phyloP scores from a whole-genome alignment of 2,888 invertebrate genomes.

The Cosmopolites sordidus region DNA sequence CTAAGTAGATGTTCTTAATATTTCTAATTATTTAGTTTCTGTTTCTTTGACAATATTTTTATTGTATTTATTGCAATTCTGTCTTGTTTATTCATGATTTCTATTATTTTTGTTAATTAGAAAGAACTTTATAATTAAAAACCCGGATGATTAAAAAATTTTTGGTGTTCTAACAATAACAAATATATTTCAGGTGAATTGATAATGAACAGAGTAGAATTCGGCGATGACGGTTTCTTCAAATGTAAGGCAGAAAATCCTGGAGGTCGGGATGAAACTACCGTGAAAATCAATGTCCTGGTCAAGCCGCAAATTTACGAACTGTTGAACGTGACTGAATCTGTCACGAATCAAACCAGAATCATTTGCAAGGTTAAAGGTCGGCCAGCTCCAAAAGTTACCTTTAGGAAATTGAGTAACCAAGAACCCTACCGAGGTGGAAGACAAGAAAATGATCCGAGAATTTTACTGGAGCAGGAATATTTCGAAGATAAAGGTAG shows the following conservation, averaged over 20 bases:
- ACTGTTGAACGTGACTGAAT: conserved; percentile 66
- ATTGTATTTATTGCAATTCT: too few relatives aligned
- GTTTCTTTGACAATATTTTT: too few relatives aligned
- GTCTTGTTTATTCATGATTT: too few relatives aligned
- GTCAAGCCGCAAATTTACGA: conserved; percentile 79
- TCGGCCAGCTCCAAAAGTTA: conserved; percentile 72
- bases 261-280: conserved; percentile 67
- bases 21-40: too few relatives aligned
- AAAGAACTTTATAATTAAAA: too few relatives aligned
- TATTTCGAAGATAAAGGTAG: conserved; percentile 54
- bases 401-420: conserved; percentile 65
- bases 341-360: conserved; percentile 59
- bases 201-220: conserved; percentile 52
- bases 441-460: conserved; percentile 55
- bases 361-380: conserved; percentile 76
- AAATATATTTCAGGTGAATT: conserved; percentile 25
- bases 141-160: too few relatives aligned
- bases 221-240: conserved; percentile 75
- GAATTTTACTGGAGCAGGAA: conserved; percentile 63
- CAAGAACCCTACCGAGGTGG: conserved; percentile 62
- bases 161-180: too few relatives aligned
- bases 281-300: conserved; percentile 64
- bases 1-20: too few relatives aligned
- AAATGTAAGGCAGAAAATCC: conserved; percentile 76
- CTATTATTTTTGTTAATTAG: too few relatives aligned